Evolutionary conservation across 2,797 vertebrate genomes (phyloP).

Genomic region (Acropternis orthonyx): DNA sequence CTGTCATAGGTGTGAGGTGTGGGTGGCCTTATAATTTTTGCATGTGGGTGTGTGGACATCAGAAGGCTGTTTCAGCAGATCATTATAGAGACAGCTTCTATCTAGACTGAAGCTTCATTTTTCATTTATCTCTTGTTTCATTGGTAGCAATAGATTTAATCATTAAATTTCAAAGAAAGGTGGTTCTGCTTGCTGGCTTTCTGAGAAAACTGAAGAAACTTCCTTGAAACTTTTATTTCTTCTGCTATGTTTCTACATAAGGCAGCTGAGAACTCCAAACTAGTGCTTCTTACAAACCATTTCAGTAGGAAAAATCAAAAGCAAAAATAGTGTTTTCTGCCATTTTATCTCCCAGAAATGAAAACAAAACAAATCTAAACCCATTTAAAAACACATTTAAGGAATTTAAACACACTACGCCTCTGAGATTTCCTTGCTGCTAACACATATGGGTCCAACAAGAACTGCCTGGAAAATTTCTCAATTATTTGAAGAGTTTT

Average conservation of each 20-base stretch:
- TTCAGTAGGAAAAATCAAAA: not conserved
- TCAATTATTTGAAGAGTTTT: not conserved
- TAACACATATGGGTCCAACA: not conserved
- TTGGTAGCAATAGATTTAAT: not conserved
- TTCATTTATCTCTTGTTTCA: constrained; percentile 1
- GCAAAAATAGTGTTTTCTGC: not conserved
- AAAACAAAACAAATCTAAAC: not conserved
- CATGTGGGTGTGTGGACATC: not conserved
- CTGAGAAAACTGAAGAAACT: constrained; percentile 17
- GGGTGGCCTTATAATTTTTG: not conserved
- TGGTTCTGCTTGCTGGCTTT: not conserved
- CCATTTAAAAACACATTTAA: not conserved
- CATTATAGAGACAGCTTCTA: not conserved
- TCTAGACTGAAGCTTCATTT: not conserved
- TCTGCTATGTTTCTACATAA: not conserved
- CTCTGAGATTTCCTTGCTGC: not conserved
- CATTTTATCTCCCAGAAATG: not conserved
- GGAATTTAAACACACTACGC: not conserved
- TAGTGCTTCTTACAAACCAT: not conserved
- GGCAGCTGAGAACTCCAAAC: not conserved
- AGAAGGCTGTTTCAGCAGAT: not conserved
- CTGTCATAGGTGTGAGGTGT: not conserved
- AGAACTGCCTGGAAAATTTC: not conserved
- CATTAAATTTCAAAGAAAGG: not conserved
- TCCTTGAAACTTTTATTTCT: not conserved